A percentile compares a stretch with the other conserved stretches of the same genome.
Evolutionary conservation across 2,797 vertebrate species (phyloP).

Genomic region (Carduelis carduelis): DNA sequence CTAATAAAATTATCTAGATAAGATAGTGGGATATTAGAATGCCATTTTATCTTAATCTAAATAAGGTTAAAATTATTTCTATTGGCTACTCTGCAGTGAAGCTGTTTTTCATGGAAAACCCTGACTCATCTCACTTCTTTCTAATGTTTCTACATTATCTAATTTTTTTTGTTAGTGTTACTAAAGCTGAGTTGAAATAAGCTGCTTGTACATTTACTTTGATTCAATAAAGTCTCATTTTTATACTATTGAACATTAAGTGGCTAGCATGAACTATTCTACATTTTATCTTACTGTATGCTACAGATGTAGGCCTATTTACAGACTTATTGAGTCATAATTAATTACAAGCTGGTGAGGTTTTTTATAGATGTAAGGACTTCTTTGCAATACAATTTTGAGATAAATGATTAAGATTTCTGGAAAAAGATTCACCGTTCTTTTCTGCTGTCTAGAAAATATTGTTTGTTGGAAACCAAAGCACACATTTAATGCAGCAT

Average conservation of each 20-base stretch:
- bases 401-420: neutral
- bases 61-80: conserved; percentile 50
- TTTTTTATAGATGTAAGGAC: neutral
- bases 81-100: conserved; percentile 1
- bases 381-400: neutral
- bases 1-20: conserved; percentile 40
- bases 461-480: neutral
- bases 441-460: neutral
- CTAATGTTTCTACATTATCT: neutral
- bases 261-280: neutral
- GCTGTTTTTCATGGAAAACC: conserved; percentile 4
- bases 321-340: neutral
- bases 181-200: neutral
- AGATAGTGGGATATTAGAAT: neutral
- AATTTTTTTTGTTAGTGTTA: neutral
- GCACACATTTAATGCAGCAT: neutral
- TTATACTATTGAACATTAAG: neutral
- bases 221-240: neutral
- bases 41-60: conserved; percentile 44
- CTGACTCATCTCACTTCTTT: neutral
- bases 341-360: neutral
- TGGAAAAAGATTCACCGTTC: neutral
- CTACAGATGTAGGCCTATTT: neutral
- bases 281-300: neutral
- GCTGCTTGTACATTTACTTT: neutral